Base-by-base conservation (phyloP, 2,888 invertebrate species). In the Agriotes lineatus region DNA sequence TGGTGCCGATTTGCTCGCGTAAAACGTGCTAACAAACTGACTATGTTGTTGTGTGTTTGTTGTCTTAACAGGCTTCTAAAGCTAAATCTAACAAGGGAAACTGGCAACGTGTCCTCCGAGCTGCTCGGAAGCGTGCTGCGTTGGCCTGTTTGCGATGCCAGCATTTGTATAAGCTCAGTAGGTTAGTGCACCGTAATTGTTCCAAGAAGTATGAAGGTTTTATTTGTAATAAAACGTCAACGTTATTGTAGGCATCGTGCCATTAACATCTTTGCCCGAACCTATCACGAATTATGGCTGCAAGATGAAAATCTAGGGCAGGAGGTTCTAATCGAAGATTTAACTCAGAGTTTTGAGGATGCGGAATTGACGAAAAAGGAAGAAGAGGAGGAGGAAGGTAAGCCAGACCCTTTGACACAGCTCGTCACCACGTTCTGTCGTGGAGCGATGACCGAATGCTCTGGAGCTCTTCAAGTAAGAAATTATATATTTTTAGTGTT, bases 341-440 rank as follows among this genome's bases (percentile, higher is more conserved):
- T 99, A 7, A 99, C 99, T 72, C 95, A 95, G 90, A 93, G 95
- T 10, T 97, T 97, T 80, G 96, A 96, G 85, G 96, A 96, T 76
- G 92, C 96, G 0, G 96, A 97, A 80, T 85, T 94, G 78, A 95
- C 95, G 77, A 96, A 96, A 83, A 92, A 91, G 78, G 95, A 95
- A 70, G 92, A 89, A 6, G 92, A 91, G 59, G 95, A 95, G 80
- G 94, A 95, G 65, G 96, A 95, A 77, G 91, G 92, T n/a, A 96
- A 95, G 78, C 96, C 99, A 0, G 99, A 99, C 86, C 97, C 99
- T 0, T 87, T 99, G 42, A 96, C 94, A 0, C 99, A 99, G 82
- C 87, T 99, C 67, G 97, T 99, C 4, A 97, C 97, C n/a, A 98
- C 98, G 0, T 98, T 99, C 89, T 98, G 97, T 80, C 89, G 99